These are phyloP conservation scores for Trichogramma dendrolimi DNA, from an alignment of 2,888 invertebrate species.

Conservation along the genomic window DNA sequence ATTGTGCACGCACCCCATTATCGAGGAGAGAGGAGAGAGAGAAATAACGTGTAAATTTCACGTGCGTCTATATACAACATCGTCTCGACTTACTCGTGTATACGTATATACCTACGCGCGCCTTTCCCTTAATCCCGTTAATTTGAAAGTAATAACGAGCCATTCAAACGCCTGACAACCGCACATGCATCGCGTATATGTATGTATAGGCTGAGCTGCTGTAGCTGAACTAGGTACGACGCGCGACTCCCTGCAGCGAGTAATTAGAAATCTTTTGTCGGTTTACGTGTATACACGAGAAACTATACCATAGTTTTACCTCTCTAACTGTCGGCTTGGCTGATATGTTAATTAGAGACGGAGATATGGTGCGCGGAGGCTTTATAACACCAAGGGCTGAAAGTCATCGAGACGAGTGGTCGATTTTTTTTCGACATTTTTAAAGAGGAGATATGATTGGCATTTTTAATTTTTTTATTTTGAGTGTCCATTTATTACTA, in stretches of 20 bases:
- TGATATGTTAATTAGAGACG: too few species aligned
- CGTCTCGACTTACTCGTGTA: slow-evolving; percentile 21
- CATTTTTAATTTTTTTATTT: too few species aligned
- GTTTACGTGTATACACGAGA: too few species aligned
- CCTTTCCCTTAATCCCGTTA: slow-evolving; percentile 43
- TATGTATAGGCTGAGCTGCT: too few species aligned
- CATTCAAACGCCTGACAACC: slow-evolving; percentile 25
- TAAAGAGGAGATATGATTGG: too few species aligned
- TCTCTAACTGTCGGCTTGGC: too few species aligned
- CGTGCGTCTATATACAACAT: slow-evolving; percentile 29
- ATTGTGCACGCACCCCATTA: slow-evolving; percentile 39
- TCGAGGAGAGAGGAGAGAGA: slow-evolving; percentile 37
- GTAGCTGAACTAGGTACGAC: neutral
- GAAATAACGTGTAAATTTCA: slow-evolving; percentile 7
- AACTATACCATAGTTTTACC: too few species aligned
- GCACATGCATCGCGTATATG: slow-evolving; percentile 1
- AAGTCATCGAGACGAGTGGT: too few species aligned
- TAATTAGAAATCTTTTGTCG: slow-evolving; percentile 9
- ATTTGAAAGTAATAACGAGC: slow-evolving; percentile 46
- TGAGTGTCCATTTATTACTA: too few species aligned
- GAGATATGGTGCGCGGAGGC: too few species aligned
- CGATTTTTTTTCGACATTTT: too few species aligned
- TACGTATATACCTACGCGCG: slow-evolving; percentile 18
- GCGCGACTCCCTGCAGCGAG: neutral
- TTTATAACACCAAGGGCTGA: too few species aligned